Conservation (phyloP, 2,888 invertebrate genomes). For the Lasioglossum calceatum region DNA sequence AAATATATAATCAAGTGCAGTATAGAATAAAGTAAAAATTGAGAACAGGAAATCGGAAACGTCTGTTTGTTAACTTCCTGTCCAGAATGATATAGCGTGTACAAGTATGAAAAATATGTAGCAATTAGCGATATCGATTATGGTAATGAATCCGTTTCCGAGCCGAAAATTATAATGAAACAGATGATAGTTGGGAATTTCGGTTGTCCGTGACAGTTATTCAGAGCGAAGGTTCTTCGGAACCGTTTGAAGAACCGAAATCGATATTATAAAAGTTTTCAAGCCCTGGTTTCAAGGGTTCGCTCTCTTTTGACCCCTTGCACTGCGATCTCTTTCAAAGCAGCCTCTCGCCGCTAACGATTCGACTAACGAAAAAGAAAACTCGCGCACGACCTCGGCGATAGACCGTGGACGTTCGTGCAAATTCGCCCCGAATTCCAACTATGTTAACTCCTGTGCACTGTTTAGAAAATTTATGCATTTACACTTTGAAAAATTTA, state of each 20-base stretch:
- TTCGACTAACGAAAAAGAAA: not conserved
- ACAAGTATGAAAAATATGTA: not conserved
- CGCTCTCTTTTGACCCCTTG: conserved; percentile 2
- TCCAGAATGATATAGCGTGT: not conserved
- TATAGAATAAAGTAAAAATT: not conserved
- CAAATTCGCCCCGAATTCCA: not conserved
- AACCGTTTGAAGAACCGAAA: not conserved
- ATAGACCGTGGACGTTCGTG: not conserved
- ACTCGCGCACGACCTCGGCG: not conserved
- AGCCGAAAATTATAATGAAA: not conserved
- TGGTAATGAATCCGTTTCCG: not conserved
- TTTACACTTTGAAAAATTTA: not conserved
- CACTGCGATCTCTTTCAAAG: conserved; percentile 1
- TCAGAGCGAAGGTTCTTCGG: not conserved
- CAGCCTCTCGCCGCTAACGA: not conserved
- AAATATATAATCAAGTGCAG: not conserved
- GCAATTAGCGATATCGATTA: not conserved
- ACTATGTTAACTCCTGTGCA: not conserved
- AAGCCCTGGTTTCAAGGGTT: not conserved
- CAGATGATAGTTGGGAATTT: not conserved
- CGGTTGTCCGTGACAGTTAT: not conserved
- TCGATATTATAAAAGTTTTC: conserved; percentile 1
- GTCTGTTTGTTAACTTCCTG: not conserved
- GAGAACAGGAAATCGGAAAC: not conserved
- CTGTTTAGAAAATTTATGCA: not conserved